These are phyloP conservation scores for Tylochromis polylepis DNA, from an alignment of 2,113 vertebrate species.

Conservation along the genomic window DNA sequence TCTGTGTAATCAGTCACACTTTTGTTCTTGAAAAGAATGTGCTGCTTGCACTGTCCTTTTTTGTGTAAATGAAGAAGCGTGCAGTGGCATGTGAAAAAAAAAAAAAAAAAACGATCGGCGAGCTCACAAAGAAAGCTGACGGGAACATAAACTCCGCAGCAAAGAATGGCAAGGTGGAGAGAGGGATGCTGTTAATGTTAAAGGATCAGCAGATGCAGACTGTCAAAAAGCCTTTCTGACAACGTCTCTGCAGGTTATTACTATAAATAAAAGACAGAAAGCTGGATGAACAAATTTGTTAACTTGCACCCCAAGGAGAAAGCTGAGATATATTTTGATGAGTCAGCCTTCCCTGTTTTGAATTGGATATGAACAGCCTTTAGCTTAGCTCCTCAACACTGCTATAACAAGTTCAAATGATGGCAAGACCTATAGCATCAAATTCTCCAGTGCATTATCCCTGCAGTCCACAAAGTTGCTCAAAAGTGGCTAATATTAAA, in stretches of 20 bases:
- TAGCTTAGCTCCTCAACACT: background rate
- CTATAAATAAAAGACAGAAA: constrained; percentile 47
- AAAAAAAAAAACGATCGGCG: background rate
- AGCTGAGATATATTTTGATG: constrained; percentile 23
- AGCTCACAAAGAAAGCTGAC: constrained; percentile 6
- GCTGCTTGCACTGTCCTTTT: background rate
- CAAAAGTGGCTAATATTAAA: background rate
- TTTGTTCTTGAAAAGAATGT: background rate
- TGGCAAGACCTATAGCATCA: background rate
- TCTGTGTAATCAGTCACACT: background rate
- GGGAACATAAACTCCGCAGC: constrained; percentile 54
- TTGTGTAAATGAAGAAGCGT: background rate
- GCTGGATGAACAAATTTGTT: constrained; percentile 4
- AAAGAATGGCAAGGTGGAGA: background rate
- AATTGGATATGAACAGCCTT: constrained; percentile 3
- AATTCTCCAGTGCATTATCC: background rate
- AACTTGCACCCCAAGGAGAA: constrained; percentile 27
- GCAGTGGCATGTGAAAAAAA: background rate
- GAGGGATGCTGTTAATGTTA: constrained; percentile 36
- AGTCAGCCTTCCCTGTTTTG: constrained; percentile 15
- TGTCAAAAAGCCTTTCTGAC: constrained; percentile 6
- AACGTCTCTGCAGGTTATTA: constrained; percentile 27
- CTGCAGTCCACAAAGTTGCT: background rate
- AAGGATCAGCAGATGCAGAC: constrained; percentile 19
- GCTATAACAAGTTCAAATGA: background rate